Conservation (phyloP, 2,888 invertebrate species). For the Linnaemya tessellans region DNA sequence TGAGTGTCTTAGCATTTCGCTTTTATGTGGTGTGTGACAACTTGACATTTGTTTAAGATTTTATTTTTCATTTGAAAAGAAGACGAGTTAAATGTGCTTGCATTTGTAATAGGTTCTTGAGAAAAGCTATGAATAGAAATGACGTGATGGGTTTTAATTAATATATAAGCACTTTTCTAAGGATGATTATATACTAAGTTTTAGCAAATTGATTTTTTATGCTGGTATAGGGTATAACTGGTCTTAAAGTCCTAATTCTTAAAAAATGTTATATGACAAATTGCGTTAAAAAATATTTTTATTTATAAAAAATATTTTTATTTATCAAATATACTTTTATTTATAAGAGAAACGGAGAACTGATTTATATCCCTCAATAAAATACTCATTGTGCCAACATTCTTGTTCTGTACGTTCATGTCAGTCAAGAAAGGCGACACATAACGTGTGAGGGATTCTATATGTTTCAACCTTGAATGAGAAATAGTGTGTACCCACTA, state of each 20-base stretch:
- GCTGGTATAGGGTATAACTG: too few species aligned
- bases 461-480: conserved; percentile 12
- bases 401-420: too few species aligned
- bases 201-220: not conserved
- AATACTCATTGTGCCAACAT: too few species aligned
- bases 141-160: conserved; percentile 20
- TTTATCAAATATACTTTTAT: too few species aligned
- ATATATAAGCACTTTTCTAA: not conserved
- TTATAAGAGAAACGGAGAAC: too few species aligned
- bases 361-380: too few species aligned
- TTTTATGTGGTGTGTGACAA: conserved; percentile 63
- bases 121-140: not conserved
- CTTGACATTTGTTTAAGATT: conserved; percentile 50
- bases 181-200: not conserved
- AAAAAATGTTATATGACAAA: too few species aligned
- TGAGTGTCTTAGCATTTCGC: conserved; percentile 58
- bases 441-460: conserved; percentile 30
- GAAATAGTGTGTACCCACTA: too few species aligned
- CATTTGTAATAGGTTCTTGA: conserved; percentile 13
- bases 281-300: not conserved
- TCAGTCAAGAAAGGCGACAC: too few species aligned
- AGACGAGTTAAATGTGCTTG: conserved; percentile 23
- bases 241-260: too few species aligned
- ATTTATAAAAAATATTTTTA: not conserved
- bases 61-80: conserved; percentile 14